These are phyloP conservation scores for Choristoneura rosaceana DNA, from an alignment of 2,888 invertebrate species.

Conservation along the genomic window DNA sequence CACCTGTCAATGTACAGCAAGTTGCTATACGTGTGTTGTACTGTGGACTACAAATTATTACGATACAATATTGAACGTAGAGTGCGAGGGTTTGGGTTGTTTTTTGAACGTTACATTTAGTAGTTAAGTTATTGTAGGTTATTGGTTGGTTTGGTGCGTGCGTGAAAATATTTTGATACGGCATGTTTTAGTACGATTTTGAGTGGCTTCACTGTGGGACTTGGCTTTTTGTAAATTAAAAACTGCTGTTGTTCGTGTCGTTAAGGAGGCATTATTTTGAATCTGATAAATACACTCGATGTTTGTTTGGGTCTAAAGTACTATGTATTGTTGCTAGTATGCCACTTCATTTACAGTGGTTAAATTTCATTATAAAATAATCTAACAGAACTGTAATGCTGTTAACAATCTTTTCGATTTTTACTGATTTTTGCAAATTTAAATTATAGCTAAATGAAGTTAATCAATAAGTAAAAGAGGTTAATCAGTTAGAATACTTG, in stretches of 20 bases:
- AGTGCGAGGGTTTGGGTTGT: neutral
- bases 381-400: too few relatives aligned
- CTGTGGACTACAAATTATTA: conserved; percentile 12
- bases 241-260: conserved; percentile 5
- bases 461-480: too few relatives aligned
- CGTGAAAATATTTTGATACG: conserved; percentile 45
- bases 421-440: too few relatives aligned
- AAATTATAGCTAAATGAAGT: too few relatives aligned
- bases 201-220: conserved; percentile 44
- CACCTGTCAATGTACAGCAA: conserved; percentile 42
- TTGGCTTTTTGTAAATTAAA: conserved; percentile 28
- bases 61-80: neutral
- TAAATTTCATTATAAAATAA: too few relatives aligned
- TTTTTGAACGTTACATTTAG: conserved; percentile 8
- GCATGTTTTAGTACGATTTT: conserved; percentile 37
- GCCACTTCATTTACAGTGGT: too few relatives aligned
- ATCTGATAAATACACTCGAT: neutral
- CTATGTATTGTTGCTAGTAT: neutral
- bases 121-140: conserved; percentile 29
- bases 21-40: conserved; percentile 20
- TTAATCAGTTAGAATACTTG: too few relatives aligned
- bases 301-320: neutral
- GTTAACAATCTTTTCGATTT: too few relatives aligned
- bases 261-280: neutral
- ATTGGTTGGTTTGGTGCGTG: conserved; percentile 34